phyloP scores from a whole-genome alignment of 2,797 vertebrate species.

The Xyrichtys novacula region DNA sequence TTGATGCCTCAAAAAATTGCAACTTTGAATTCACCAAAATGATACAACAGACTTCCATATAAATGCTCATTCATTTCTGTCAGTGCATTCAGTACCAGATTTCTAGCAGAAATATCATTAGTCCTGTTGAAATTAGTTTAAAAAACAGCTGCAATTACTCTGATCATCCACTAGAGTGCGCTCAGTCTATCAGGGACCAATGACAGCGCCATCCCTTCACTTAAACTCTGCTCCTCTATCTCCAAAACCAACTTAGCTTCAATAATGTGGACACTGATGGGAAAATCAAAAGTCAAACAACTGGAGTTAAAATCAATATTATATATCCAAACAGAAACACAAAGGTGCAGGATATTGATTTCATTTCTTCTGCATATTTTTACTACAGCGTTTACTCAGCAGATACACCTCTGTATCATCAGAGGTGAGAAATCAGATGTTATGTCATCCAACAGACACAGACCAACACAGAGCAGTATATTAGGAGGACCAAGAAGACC shows the following conservation, averaged over 20 bases:
- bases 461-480: not conserved
- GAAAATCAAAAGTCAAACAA: not conserved
- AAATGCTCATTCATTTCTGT: too few relatives aligned
- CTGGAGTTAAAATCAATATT: not conserved
- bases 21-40: too few relatives aligned
- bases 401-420: not conserved
- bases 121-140: too few relatives aligned
- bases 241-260: too few relatives aligned
- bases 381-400: not conserved
- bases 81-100: too few relatives aligned
- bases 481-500: slow-evolving; percentile 8
- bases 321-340: not conserved
- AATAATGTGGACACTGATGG: too few relatives aligned
- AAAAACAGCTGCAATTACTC: not conserved
- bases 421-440: not conserved
- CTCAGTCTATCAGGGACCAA: slow-evolving; percentile 27
- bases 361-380: not conserved
- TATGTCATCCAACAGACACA: slow-evolving; percentile 4
- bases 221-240: not conserved
- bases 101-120: not conserved
- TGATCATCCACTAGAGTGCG: slow-evolving; percentile 48
- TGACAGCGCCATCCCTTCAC: not conserved
- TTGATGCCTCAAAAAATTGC: too few relatives aligned
- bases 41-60: too few relatives aligned
- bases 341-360: not conserved